Evolutionary conservation across 2,797 vertebrate species (phyloP).

Genomic region (Tenualosa thibaudeaui): DNA sequence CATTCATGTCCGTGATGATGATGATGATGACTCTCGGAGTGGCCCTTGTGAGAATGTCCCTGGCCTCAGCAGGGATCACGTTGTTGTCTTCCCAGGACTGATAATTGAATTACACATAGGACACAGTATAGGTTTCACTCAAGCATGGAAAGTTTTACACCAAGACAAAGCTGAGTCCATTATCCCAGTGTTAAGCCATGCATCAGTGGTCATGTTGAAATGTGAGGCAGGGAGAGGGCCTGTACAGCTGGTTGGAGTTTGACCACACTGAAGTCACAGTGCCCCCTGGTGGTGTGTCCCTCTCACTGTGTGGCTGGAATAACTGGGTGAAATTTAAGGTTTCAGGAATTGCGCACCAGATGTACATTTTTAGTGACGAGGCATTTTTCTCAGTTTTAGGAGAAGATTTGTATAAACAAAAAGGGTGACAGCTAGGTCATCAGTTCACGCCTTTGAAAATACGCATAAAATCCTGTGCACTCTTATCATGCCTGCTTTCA

Average conservation of each 20-base stretch:
- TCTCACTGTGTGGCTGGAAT: background rate
- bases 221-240: conserved; percentile 15
- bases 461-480: background rate
- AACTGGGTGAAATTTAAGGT: too few relatives aligned
- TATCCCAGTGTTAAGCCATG: conserved; percentile 42
- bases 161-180: conserved; percentile 36
- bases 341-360: background rate
- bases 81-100: conserved; percentile 27
- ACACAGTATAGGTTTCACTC: conserved; percentile 36
- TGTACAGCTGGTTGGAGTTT: background rate
- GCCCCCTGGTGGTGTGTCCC: conserved; percentile 2
- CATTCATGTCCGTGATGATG: conserved; percentile 4
- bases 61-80: conserved; percentile 32
- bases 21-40: conserved; percentile 33
- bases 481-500: background rate
- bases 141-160: conserved; percentile 20
- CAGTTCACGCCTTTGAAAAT: background rate
- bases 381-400: background rate
- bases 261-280: background rate
- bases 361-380: background rate
- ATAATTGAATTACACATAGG: conserved; percentile 35
- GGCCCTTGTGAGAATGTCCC: conserved; percentile 29
- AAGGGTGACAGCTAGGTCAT: background rate
- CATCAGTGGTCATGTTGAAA: conserved; percentile 34
- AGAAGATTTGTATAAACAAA: background rate